Evolutionary conservation across 2,888 invertebrate species (phyloP), one percentile per base, ranked within the genome.

Genomic region (Synanthedon myopaeformis): DNA sequence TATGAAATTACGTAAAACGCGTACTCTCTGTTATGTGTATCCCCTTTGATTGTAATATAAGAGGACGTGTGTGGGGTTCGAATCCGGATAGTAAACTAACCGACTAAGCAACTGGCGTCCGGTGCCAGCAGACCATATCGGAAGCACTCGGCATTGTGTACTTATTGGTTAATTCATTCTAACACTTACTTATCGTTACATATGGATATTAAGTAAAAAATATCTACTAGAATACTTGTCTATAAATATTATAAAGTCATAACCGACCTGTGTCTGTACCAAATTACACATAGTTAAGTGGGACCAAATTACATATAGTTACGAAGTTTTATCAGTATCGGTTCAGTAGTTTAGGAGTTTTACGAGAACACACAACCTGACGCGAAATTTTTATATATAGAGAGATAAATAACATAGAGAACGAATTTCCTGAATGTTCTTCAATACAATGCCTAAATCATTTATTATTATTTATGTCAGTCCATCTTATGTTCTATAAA

Each of bases 61-160:
- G 49, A 17, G 23, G 49, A 49, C 84, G 85, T 86, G 85, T 85
- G 83, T 78, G 82, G 83, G 82, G 84, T 82, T 82, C 75, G 72
- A 80, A 78, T 69, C 79, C 76, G 73, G 71, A 66, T 58, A 67
- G 64, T 71, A 66, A 73, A 86, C 85, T 86, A 84, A 84, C 82
- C 79, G 80, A 67, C 76, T 65, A 58, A 64, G 69, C 82, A 82
- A 80, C 82, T 82, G 81, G 71, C 81, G 53, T 56, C 81, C 83
- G 82, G 77, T 71, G 67, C 71, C 64, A 78, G 61, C 80, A 65
- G 66, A 82, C 76, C 85, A 79, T 82, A 74, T 82, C 85, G 81
- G 81, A 81, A 82, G 75, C 76, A 69, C 69, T 71, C 61, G 61
- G 70, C 74, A 73, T 80, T 76, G 77, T 78, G 72, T 71, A 67